phyloP scores from a whole-genome alignment of 2,797 vertebrate genomes.

The Arrhamphus sclerolepis region DNA sequence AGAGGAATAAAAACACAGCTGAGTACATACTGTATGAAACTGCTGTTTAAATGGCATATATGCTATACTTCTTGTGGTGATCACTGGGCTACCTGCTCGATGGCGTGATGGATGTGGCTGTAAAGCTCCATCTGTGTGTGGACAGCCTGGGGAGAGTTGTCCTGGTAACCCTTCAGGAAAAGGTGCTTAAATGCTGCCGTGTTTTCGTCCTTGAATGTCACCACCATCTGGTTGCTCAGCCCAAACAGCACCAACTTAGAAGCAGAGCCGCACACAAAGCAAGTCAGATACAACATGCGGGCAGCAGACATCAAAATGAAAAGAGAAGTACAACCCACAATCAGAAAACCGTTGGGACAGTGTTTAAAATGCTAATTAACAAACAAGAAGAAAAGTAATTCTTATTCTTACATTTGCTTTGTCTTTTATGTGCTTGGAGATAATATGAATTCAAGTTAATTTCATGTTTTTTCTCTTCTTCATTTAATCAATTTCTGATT shows the following conservation, averaged over 20 bases:
- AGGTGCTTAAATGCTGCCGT: slow-evolving; percentile 89
- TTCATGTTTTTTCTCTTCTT: too few relatives aligned
- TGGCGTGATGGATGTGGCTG: slow-evolving; percentile 75
- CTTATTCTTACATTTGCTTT: too few relatives aligned
- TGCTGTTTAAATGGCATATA: not conserved
- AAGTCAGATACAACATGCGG: not conserved
- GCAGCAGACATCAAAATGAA: not conserved
- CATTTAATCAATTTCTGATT: too few relatives aligned
- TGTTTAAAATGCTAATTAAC: too few relatives aligned
- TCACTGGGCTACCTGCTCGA: slow-evolving; percentile 82
- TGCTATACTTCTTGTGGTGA: not conserved
- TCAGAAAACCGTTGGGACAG: too few relatives aligned
- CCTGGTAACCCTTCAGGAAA: slow-evolving; percentile 87
- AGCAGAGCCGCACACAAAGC: slow-evolving; percentile 1
- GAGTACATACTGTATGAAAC: not conserved
- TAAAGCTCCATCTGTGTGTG: slow-evolving; percentile 85
- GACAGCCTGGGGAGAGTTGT: slow-evolving; percentile 78
- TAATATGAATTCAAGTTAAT: too few relatives aligned
- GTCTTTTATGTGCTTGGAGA: too few relatives aligned
- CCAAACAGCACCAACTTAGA: slow-evolving; percentile 90
- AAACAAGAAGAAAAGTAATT: too few relatives aligned
- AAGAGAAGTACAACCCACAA: not conserved
- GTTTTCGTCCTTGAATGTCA: slow-evolving; percentile 93
- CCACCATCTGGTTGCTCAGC: slow-evolving; percentile 95
- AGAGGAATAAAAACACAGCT: too few relatives aligned